phyloP scores from a whole-genome alignment of 2,888 invertebrate genomes.

The Rhimphoctona megacephalus region DNA sequence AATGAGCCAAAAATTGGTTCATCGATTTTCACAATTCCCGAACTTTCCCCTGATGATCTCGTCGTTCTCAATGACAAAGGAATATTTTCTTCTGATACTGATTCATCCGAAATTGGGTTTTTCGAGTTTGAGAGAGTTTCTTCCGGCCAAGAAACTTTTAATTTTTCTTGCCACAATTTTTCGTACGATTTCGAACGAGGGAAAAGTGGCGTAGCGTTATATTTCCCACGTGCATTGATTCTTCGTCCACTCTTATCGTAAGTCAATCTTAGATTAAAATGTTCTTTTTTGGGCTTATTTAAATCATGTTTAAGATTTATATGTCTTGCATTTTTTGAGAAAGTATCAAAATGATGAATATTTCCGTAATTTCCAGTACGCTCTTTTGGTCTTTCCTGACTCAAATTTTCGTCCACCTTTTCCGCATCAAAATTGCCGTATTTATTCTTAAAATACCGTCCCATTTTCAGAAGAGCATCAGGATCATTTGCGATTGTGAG shows the following conservation, averaged over 20 bases:
- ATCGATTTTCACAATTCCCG: neutral
- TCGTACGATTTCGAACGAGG: neutral
- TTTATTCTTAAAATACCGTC: slow-evolving; percentile 53
- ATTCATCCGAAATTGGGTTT: neutral
- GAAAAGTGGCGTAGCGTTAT: neutral
- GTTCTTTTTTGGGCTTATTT: neutral
- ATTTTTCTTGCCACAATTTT: slow-evolving; percentile 6
- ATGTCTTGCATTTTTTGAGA: neutral
- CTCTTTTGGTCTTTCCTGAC: neutral
- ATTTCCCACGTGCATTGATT: slow-evolving; percentile 29
- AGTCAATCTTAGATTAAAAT: slow-evolving; percentile 8
- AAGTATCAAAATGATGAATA: neutral
- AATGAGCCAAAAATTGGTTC: neutral
- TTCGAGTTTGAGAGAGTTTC: slow-evolving; percentile 1
- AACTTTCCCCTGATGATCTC: slow-evolving; percentile 46
- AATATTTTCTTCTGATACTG: slow-evolving; percentile 30
- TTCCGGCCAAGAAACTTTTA: slow-evolving; percentile 45
- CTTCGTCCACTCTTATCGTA: slow-evolving; percentile 21
- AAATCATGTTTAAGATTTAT: neutral
- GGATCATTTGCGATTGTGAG: slow-evolving; percentile 34
- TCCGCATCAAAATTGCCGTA: slow-evolving; percentile 1
- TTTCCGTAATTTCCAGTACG: neutral
- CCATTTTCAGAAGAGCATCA: slow-evolving; percentile 45
- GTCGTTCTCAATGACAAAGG: slow-evolving; percentile 43
- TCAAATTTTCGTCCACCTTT: neutral